phyloP scores from a whole-genome alignment of 2,888 invertebrate species.

The Antheraea assamensis region DNA sequence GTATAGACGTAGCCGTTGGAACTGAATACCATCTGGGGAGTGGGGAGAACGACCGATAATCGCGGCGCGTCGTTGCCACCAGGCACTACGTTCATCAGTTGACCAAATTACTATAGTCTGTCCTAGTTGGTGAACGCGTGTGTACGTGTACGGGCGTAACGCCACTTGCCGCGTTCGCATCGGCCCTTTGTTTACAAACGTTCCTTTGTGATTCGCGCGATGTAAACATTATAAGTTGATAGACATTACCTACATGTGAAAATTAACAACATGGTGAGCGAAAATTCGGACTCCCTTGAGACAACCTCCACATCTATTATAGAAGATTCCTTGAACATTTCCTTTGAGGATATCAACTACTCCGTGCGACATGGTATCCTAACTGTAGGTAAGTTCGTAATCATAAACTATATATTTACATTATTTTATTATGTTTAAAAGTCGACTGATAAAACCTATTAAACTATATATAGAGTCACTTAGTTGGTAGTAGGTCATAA shows the following conservation, averaged over 20 bases:
- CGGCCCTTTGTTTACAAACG: constrained; percentile 67
- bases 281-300: constrained; percentile 67
- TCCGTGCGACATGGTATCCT: constrained; percentile 83
- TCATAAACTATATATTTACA: constrained; percentile 19
- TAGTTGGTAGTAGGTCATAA: constrained; percentile 4
- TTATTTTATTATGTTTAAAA: constrained; percentile 13
- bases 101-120: not conserved
- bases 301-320: constrained; percentile 65
- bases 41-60: constrained; percentile 72
- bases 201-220: constrained; percentile 64
- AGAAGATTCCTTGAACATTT: constrained; percentile 82
- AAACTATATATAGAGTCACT: not conserved
- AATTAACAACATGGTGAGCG: constrained; percentile 61
- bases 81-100: constrained; percentile 33
- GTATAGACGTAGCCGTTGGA: not conserved
- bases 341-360: constrained; percentile 86
- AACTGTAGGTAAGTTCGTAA: constrained; percentile 72
- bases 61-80: constrained; percentile 31
- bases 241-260: constrained; percentile 43
- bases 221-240: constrained; percentile 46
- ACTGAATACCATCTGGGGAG: constrained; percentile 41
- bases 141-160: constrained; percentile 47
- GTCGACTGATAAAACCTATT: constrained; percentile 21
- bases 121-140: constrained; percentile 40
- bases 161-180: constrained; percentile 38